Base-by-base conservation (phyloP, 1,140 invertebrate genomes). In the Anastrepha obliqua region DNA sequence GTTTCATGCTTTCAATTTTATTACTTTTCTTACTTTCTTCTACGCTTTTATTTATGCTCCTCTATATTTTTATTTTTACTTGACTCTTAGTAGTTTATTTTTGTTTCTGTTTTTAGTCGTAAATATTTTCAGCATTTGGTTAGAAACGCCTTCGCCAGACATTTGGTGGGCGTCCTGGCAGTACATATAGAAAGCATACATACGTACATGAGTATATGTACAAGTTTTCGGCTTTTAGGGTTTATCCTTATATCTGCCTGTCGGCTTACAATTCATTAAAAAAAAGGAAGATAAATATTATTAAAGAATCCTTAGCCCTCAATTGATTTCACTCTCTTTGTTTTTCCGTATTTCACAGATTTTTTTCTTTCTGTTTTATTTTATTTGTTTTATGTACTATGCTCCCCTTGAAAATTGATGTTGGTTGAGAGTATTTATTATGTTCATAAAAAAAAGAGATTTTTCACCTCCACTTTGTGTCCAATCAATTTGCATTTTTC, bases 1-100 rank as follows among this genome's bases (percentile, higher is more conserved):
- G 78, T 20, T 86, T 86, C 58, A 86, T 86, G 51, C 85, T 86
- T 86, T 59, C 85, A 86, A 86, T 86, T 86, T 86, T 86, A 86
- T 86, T 86, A 86, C 85, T 85, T 85, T 59, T 85, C 70, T 74
- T 74, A 74, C 70, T 55, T 86, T 55, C 11, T 44, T 42, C 85
- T 29, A 86, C 58, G 29, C 58, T 86, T 86, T 86, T 62, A 59
- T 86, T 70, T 70, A 70, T 70, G 67, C n/a, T 11, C 6, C 20
- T 74, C 3, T 65, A 20, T 39, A 65, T 7, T 39, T 70, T 7
- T 3, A 3, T 42, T 70, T 70, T 70, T 3, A 70, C 17, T 70
- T 15, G 20, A 29, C 9, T 29, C 60, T n/a, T 62, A n/a, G 29
- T 65, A 65, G 67, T 70, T 42, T 47, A 47, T 62, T 42, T 29